Conservation (phyloP, 2,113 vertebrate genomes). For the Pelodiscus sinensis region DNA sequence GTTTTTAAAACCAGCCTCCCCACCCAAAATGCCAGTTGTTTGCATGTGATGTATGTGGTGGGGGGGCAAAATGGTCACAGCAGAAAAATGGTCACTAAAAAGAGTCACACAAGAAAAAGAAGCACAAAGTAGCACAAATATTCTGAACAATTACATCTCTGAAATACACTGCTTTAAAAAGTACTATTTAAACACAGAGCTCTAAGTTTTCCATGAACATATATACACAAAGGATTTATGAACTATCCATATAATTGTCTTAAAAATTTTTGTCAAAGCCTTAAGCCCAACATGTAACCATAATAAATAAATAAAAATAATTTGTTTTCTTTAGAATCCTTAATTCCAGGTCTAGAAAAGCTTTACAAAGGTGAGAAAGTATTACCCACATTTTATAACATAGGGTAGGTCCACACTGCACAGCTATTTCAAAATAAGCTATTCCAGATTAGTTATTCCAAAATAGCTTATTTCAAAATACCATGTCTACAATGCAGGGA, state of each 20-base stretch:
- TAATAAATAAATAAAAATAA: neutral
- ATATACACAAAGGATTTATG: neutral
- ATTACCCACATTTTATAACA: neutral
- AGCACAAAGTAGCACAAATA: neutral
- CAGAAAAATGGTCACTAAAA: neutral
- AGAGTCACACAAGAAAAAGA: neutral
- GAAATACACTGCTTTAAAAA: neutral
- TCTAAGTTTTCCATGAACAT: neutral
- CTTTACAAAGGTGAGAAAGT: conserved; percentile 51
- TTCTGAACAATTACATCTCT: neutral
- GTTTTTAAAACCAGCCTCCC: conserved; percentile 7
- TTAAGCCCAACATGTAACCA: neutral
- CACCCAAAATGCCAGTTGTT: neutral
- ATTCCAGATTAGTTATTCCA: no score
- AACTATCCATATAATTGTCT: neutral
- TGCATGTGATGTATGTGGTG: accelerated
- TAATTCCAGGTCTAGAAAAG: conserved; percentile 62
- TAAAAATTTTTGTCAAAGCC: neutral
- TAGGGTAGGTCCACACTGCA: no score
- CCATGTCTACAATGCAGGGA: no score
- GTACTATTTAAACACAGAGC: neutral
- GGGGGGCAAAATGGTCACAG: neutral
- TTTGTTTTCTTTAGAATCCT: neutral
- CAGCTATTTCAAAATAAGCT: no score
- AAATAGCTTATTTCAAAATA: no score